Conservation (phyloP, 2,888 invertebrate genomes). For the Hypomecis atomaria region DNA sequence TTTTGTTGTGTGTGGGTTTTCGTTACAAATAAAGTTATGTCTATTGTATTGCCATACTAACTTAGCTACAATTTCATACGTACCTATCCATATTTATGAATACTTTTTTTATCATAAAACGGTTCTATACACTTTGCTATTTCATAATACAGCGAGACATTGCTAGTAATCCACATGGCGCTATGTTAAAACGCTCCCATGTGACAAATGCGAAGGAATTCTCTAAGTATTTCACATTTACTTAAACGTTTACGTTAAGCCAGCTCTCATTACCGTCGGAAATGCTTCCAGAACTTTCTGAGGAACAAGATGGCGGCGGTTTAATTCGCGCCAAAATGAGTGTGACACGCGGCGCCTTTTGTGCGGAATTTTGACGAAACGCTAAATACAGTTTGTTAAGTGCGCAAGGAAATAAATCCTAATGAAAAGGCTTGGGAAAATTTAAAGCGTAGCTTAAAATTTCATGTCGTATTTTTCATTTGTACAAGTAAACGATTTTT, state of each 20-base stretch:
- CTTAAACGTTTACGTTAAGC: constrained; percentile 54
- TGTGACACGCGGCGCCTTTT: constrained; percentile 33
- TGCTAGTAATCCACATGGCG: background rate
- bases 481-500: too few species aligned
- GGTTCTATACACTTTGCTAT: too few species aligned
- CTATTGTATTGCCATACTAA: too few species aligned
- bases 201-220: constrained; percentile 59
- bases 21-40: too few species aligned
- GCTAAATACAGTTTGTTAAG: constrained; percentile 12
- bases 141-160: too few species aligned
- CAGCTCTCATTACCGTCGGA: constrained; percentile 59
- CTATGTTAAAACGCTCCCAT: constrained; percentile 42
- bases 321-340: constrained; percentile 60
- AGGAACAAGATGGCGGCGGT: constrained; percentile 60
- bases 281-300: constrained; percentile 62
- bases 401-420: constrained; percentile 3
- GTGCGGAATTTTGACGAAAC: constrained; percentile 22
- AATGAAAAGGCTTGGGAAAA: background rate
- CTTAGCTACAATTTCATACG: too few species aligned
- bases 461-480: too few species aligned
- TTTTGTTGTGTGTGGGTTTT: too few species aligned
- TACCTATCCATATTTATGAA: too few species aligned
- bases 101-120: too few species aligned
- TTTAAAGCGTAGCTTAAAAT: background rate
- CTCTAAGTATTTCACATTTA: constrained; percentile 58